Evolutionary conservation across 1,140 invertebrate genomes (phyloP), one percentile per base, ranked within the genome.

Genomic region (Drosophila murphyi): DNA sequence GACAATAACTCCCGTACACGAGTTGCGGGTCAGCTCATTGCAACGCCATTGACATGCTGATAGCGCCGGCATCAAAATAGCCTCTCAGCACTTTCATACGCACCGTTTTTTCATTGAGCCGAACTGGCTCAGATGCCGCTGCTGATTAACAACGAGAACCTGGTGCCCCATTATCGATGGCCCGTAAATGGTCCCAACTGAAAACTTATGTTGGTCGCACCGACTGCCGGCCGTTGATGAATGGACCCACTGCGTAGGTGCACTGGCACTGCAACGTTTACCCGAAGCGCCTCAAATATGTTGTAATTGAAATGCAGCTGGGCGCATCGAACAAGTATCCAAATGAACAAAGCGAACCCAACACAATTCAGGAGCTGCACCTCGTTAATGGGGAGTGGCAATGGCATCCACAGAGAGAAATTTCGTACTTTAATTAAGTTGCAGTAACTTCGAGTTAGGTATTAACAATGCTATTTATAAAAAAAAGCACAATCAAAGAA

Each of bases 231-330:
- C 39, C 62, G 28, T 54, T 85, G 74, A 80, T 72, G 82, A 85
- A 80, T 85, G 81, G 69, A 51, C 57, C 73, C 72, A 76, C 29
- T 61, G 76, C 51, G 72, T 34, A 37, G 20, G 43, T 39, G 34
- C 59, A 10, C 28, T n/a, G n/a, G 37, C 31, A 37, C 48, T 20
- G 61, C 29, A 50, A 32, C 63, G 51, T 47, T 62, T 52, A 41
- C 62, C 48, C 69, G 72, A 64, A 64, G 70, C 70, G 54, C 78
- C 67, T 88, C 83, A 88, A 88, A 88, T 85, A 85, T 78, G 85
- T 73, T 80, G 82, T 88, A 88, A 88, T 89, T 88, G 85, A 80
- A 88, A 85, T 89, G 85, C 85, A 89, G 80, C 89, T 89, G 77
- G 80, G 67, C 77, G 74, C 70, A 83, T 12, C 54, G 68, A 56